Base-by-base conservation (phyloP, 2,888 invertebrate genomes). In the Caenorhabditis becei region DNA sequence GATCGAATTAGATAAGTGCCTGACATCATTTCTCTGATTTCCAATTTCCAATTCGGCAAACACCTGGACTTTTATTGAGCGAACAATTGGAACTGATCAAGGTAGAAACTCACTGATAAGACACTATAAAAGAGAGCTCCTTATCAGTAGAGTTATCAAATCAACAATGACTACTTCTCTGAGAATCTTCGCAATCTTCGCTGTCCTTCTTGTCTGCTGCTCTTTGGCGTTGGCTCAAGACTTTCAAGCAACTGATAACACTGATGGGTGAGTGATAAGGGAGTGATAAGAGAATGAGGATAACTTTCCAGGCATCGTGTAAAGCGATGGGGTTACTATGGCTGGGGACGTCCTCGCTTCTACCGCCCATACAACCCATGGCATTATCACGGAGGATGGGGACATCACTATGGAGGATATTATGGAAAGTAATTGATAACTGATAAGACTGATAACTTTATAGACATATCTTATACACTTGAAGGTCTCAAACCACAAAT, bases 401-500 rank as follows among this genome's bases (percentile, higher is more conserved):
- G 41, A 41, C 14, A 41, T 41, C 32, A 4, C 32, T 41, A 41
- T 41, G 7, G 14, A 11, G 41, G 41, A 41, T 41, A 14, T 7
- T 41, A 14, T 7, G 41, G 41, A 14, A 41, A 41, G 14, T 41
- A 41, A 14, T 2, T 41, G 41, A 41, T 41, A 41, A 41, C 14
- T 5, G 41, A 41, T 41, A 41, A 41, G 41, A 41, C 41, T 41
- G 41, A 41, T 41, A 41, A 41, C 41, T n/a, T n/a, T n/a, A n/a
- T n/a, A n/a, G n/a, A n/a, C n/a, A n/a, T n/a, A n/a, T n/a, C n/a
- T n/a, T n/a, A n/a, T n/a, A n/a, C n/a, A n/a, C n/a, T n/a, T n/a
- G n/a, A n/a, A n/a, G 67, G 67, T n/a, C 11, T 7, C 14, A 61
- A 14, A 8, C 69, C 69, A 20, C 69, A 70, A 26, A 70, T 26